phyloP scores from a whole-genome alignment of 2,797 vertebrate species.

The Ataeniobius toweri region DNA sequence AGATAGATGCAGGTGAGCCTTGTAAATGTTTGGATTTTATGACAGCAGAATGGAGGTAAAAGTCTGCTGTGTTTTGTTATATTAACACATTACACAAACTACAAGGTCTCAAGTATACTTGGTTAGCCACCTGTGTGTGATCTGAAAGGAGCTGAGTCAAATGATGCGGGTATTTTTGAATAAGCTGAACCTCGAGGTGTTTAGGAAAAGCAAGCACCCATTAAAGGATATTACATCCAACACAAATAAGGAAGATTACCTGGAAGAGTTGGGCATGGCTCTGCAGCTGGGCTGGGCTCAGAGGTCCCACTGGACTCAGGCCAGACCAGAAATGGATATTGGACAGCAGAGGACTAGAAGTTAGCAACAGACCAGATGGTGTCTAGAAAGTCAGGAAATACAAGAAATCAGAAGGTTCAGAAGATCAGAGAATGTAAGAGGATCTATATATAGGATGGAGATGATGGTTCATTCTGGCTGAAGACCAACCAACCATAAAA shows the following conservation, averaged over 20 bases:
- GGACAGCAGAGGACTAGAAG: conserved; percentile 91
- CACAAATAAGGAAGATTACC: conserved; percentile 74
- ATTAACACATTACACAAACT: neutral
- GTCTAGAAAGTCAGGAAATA: conserved; percentile 80
- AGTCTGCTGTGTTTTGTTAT: neutral
- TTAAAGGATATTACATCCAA: neutral
- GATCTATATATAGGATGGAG: neutral
- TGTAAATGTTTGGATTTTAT: neutral
- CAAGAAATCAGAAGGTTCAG: conserved; percentile 1
- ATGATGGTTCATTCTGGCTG: neutral
- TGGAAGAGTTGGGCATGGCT: conserved; percentile 92
- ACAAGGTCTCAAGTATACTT: neutral
- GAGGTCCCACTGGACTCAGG: conserved; percentile 92
- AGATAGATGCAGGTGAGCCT: neutral
- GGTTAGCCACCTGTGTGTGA: neutral
- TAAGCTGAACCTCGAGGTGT: neutral
- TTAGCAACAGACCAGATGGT: conserved; percentile 91
- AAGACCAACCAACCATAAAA: neutral
- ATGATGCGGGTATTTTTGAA: neutral
- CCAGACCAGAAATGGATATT: conserved; percentile 97
- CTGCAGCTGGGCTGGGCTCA: conserved; percentile 93
- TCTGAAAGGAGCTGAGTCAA: neutral
- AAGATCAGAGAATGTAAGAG: conserved; percentile 26
- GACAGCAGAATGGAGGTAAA: neutral
- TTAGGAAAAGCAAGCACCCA: neutral